Evolutionary conservation across 2,888 invertebrate genomes (phyloP).

Genomic region (Parthenolecanium corni): DNA sequence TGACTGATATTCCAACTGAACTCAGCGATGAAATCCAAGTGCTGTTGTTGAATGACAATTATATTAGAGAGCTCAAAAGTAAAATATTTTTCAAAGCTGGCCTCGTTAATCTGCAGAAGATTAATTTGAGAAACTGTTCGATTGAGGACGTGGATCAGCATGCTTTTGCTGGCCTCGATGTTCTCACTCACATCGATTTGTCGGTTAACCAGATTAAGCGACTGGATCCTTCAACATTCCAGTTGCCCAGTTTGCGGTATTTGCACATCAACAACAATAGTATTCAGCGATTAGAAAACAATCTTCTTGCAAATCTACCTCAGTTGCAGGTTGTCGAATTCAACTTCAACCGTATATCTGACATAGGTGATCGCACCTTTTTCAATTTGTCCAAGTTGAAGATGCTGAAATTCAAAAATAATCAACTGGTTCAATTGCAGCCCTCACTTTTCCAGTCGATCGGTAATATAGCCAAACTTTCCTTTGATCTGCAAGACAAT

Average conservation of each 20-base stretch:
- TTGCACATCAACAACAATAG: constrained; percentile 63
- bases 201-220: constrained; percentile 51
- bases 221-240: constrained; percentile 49
- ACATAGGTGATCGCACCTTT: constrained; percentile 60
- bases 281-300: constrained; percentile 57
- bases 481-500: constrained; percentile 65
- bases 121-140: constrained; percentile 61
- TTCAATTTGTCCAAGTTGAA: constrained; percentile 54
- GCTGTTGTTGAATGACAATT: constrained; percentile 60
- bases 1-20: constrained; percentile 57
- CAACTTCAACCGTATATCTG: constrained; percentile 59
- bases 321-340: constrained; percentile 65
- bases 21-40: constrained; percentile 53
- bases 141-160: constrained; percentile 58
- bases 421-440: constrained; percentile 49
- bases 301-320: constrained; percentile 60
- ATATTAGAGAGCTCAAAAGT: constrained; percentile 51
- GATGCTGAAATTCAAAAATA: constrained; percentile 58
- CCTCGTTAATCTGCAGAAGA: constrained; percentile 68
- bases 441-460: constrained; percentile 39
- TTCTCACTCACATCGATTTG: constrained; percentile 56
- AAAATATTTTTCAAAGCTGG: constrained; percentile 57
- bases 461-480: constrained; percentile 34
- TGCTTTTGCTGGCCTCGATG: constrained; percentile 56
- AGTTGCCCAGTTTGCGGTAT: constrained; percentile 57